These are phyloP conservation scores for Procambarus virginalis DNA, from an alignment of 1,140 invertebrate species.

Conservation along the genomic window DNA sequence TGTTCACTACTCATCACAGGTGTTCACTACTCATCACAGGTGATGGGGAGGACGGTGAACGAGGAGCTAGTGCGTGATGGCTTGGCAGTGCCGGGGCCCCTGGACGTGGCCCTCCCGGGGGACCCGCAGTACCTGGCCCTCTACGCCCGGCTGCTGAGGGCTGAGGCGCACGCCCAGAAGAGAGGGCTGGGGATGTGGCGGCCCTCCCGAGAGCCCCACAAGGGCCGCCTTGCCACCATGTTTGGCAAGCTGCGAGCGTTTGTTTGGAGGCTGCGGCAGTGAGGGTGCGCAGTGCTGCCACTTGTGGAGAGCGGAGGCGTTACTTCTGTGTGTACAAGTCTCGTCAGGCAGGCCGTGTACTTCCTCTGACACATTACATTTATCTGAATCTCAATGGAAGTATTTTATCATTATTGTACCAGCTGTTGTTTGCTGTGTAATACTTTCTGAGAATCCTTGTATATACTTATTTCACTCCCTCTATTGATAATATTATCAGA, in stretches of 20 bases:
- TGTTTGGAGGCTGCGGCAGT: neutral
- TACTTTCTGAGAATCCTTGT: too few species aligned
- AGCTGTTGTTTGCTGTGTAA: too few species aligned
- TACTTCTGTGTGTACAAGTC: too few species aligned
- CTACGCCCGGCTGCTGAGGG: slow-evolving; percentile 2
- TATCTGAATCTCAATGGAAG: too few species aligned
- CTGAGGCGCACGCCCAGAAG: slow-evolving; percentile 32
- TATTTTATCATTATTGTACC: too few species aligned
- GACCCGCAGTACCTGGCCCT: slow-evolving; percentile 7
- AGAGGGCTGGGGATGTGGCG: slow-evolving; percentile 28
- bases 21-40: neutral
- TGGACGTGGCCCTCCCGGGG: slow-evolving; percentile 22
- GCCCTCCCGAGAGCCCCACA: neutral
- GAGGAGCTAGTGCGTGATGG: slow-evolving; percentile 27
- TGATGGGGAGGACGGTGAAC: slow-evolving; percentile 20
- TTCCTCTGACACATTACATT: too few species aligned
- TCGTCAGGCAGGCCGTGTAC: too few species aligned
- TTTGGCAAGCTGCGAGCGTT: slow-evolving; percentile 14
- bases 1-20: too few species aligned
- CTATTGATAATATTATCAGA: too few species aligned
- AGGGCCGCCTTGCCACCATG: neutral
- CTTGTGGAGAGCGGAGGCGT: neutral
- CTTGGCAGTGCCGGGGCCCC: slow-evolving; percentile 14
- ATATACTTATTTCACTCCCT: too few species aligned
- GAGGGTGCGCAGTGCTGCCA: neutral